Conservation (phyloP, 30 jellyfish, hydroid and myxozoan genomes). For the Hydractinia echinata region DNA sequence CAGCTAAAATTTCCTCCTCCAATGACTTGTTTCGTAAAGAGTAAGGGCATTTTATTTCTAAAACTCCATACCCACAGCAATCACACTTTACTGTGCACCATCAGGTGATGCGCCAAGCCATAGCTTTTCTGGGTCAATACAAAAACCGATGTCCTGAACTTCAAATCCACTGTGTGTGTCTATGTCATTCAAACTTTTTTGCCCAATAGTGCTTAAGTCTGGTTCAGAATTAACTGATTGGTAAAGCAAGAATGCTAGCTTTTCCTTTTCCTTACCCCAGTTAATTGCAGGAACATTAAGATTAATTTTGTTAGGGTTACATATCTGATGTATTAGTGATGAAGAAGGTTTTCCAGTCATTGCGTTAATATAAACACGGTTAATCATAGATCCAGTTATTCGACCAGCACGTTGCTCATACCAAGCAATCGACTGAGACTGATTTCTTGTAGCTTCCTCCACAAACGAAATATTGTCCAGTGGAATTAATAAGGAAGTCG, state of each 20-base stretch:
- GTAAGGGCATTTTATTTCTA: conserved; percentile 19
- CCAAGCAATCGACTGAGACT: too few species aligned
- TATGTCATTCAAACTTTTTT: background rate
- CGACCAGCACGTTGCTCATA: too few species aligned
- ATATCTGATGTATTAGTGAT: background rate
- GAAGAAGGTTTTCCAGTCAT: background rate
- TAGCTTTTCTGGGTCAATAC: background rate
- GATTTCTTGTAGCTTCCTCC: too few species aligned
- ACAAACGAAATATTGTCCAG: too few species aligned
- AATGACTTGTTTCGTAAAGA: conserved; percentile 8
- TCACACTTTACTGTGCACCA: background rate
- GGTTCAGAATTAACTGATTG: background rate
- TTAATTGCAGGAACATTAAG: background rate
- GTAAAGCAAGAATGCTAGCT: background rate
- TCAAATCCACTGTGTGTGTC: background rate
- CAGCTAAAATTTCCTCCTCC: background rate
- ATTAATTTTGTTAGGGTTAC: background rate
- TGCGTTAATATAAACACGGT: too few species aligned
- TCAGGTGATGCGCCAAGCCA: conserved; percentile 34
- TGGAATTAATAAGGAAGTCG: too few species aligned
- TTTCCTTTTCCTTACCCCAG: conserved; percentile 13
- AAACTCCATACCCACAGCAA: conserved; percentile 21
- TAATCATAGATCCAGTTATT: too few species aligned
- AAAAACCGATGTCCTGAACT: background rate
- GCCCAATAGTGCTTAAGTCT: background rate